Conservation (phyloP, 1,140 invertebrate species). For the Campoletis sonorensis region DNA sequence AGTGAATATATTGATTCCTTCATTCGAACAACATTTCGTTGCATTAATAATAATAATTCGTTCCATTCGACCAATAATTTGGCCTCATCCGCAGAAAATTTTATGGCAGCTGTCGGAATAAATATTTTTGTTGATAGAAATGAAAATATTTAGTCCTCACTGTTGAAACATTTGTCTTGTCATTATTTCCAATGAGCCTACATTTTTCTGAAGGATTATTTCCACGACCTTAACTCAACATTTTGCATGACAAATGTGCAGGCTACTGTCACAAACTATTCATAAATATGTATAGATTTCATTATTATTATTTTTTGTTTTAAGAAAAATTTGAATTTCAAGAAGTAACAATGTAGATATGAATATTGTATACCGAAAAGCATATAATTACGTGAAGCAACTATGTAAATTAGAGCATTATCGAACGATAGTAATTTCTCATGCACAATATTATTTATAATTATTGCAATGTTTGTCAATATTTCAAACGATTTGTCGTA, state of each 20-base stretch:
- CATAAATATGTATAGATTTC: not conserved
- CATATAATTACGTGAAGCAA: conserved; percentile 2
- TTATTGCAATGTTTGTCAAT: conserved; percentile 1
- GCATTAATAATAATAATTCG: no score
- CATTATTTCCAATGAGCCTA: no score
- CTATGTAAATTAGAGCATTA: not conserved
- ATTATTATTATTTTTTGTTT: conserved; percentile 10
- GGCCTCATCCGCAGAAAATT: no score
- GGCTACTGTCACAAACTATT: not conserved
- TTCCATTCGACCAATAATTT: no score
- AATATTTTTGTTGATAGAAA: no score
- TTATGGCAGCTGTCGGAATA: no score
- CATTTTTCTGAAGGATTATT: not conserved
- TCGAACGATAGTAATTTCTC: not conserved
- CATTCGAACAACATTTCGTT: no score
- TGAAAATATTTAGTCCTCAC: no score
- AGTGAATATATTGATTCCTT: no score
- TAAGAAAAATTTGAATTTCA: not conserved
- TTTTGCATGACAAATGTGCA: no score
- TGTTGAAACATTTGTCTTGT: no score
- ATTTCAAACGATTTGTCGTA: not conserved
- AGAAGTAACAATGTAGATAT: conserved; percentile 12
- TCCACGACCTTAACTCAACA: not conserved
- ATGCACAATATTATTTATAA: not conserved
- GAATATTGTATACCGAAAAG: not conserved